These are phyloP conservation scores for Micronycteris hirsuta DNA, from an alignment of 2,113 vertebrate species.

Conservation along the genomic window DNA sequence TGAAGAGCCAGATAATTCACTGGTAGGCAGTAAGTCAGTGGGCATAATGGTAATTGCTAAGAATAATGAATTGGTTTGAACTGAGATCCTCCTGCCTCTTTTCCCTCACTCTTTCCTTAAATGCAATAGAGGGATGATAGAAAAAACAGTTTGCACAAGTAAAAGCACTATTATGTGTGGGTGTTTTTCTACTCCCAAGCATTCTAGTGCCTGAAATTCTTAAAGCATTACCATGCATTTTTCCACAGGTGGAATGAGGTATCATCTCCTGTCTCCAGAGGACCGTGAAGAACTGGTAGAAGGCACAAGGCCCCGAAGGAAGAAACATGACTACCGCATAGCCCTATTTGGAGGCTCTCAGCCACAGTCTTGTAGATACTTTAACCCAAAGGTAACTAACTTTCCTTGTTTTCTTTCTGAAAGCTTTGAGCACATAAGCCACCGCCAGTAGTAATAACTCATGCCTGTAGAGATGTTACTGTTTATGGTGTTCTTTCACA, in stretches of 20 bases:
- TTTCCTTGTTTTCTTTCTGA: background rate
- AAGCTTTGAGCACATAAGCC: background rate
- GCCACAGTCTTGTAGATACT: slow-evolving; percentile 97
- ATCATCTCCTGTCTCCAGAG: slow-evolving; percentile 91
- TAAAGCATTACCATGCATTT: slow-evolving; percentile 40
- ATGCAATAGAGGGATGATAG: background rate
- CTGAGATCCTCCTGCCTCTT: background rate
- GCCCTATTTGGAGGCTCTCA: slow-evolving; percentile 97
- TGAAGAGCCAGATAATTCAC: background rate
- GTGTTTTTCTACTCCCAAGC: background rate
- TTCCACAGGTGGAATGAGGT: slow-evolving; percentile 87
- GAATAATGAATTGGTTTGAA: slow-evolving; percentile 10
- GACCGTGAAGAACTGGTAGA: slow-evolving; percentile 95
- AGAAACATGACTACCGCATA: slow-evolving; percentile 95
- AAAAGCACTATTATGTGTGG: background rate
- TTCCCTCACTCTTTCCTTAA: background rate
- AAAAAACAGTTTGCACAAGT: background rate
- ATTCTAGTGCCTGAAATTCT: background rate
- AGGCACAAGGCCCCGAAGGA: slow-evolving; percentile 91
- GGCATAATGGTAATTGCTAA: background rate
- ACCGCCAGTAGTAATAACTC: background rate
- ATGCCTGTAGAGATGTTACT: background rate
- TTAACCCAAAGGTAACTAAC: slow-evolving; percentile 93
- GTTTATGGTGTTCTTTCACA: background rate
- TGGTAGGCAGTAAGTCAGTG: background rate